Base-by-base conservation (phyloP, 2,113 vertebrate species). In the Tachycineta bicolor region DNA sequence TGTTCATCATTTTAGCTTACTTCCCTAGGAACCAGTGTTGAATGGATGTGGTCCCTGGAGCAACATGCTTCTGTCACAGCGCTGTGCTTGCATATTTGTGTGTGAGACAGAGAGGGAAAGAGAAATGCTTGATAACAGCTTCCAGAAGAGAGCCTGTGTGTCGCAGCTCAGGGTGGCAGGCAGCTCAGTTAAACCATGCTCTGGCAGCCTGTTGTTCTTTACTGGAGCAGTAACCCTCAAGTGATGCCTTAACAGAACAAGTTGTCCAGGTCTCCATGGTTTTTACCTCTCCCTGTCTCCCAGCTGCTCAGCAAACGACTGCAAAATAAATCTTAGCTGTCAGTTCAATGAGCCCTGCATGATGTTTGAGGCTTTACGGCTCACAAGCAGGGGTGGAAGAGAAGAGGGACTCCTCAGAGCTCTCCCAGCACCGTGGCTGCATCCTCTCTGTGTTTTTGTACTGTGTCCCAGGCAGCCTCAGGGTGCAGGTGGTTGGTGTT, bases 1-100 rank as follows among this genome's bases (percentile, higher is more conserved):
- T 90, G 84, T 81, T 96, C 73, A 85, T 96, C 53, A 81, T 89
- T 91, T 94, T 79, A 92, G 80, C 82, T 83, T 62, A 71, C 91
- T 94, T 96, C 93, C 88, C 60, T 83, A 37, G 50, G 93, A 93
- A 95, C 37, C 18, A 52, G 37, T 17, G 0, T 63, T 81, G 76
- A 83, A 80, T 81, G 44, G 22, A 65, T 83, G 5, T 46, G 23
- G 64, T 93, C 93, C 56, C 93, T 86, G 71, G 69, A 86, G 90
- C 86, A 80, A 91, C 56, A 83, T 4, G 34, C 63, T 91, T 64
- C 74, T 91, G 37, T 94, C 56, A 12, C 69, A 47, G 74, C 43
- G 37, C 78, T 83, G 33, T 80, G 73, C 43, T 4, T 43, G 74
- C 39, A 3, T 91, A 15, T 58, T 50, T 50, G n/a, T 77, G 64